phyloP scores from a whole-genome alignment of 2,113 vertebrate genomes.

The Cygnus atratus region DNA sequence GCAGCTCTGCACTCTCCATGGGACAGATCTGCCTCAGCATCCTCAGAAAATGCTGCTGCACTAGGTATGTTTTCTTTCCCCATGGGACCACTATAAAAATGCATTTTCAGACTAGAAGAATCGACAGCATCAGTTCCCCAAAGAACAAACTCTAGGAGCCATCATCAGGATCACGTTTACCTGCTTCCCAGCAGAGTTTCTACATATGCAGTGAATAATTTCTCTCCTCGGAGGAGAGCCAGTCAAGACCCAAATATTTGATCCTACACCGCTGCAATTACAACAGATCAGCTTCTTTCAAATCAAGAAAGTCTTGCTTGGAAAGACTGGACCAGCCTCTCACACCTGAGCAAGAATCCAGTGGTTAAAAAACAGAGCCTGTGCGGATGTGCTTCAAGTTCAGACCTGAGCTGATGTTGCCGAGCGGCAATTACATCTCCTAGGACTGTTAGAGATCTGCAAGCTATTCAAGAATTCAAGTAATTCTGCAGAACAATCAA shows the following conservation, averaged over 20 bases:
- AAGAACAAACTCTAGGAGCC: neutral
- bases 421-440: neutral
- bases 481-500: neutral
- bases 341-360: neutral
- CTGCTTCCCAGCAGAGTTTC: neutral
- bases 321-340: neutral
- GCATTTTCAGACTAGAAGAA: neutral
- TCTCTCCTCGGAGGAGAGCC: neutral
- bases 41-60: neutral
- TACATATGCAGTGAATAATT: neutral
- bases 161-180: neutral
- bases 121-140: neutral
- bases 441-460: neutral
- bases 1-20: neutral
- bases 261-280: neutral
- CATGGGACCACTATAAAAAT: neutral
- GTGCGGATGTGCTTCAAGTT: neutral
- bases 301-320: neutral
- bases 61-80: neutral
- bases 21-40: neutral
- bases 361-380: neutral
- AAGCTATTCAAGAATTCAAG: neutral
- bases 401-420: neutral
- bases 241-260: neutral
- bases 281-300: neutral